Evolutionary conservation across 2,113 vertebrate species (phyloP), one percentile per base, ranked within the genome.

Genomic region (Brachypteracias leptosomus): DNA sequence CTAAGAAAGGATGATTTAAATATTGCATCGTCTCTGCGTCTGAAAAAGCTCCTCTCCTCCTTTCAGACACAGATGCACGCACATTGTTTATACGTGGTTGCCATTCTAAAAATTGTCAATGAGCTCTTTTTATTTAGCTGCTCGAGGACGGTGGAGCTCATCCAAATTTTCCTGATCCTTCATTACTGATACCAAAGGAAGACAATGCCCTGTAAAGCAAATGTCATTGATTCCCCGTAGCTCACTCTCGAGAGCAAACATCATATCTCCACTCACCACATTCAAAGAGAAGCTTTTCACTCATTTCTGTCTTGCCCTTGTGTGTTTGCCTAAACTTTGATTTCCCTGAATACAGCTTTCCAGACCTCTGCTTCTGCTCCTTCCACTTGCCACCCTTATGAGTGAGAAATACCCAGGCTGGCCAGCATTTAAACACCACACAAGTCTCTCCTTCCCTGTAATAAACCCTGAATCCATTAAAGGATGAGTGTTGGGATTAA

Each of bases 401-500:
- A 62, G 70, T 71, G 35, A 89, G 86, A 95, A 97, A 97, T 31
- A 95, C 25, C 75, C 90, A 89, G 85, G 85, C 51, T 88, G 90
- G 89, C 80, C 84, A 93, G 47, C 62, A 49, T 80, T 96, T 92
- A 95, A n/a, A 79, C 68, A 87, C 47, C 52, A 83, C 51, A 74
- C 44, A 47, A 87, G 73, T 65, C 57, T 63, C 61, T 36, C 85
- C 68, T 93, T 89, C 87, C 55, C 58, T 65, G 29, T 79, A 97
- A 97, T 70, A 63, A 96, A 94, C 85, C 96, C 54, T 42, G 70
- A 95, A 95, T 96, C 95, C 87, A 94, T 93, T 96, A 97, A 75
- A 97, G 38, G 70, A 80, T 75, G 89, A 91, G 52, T 33, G 44
- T 36, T 91, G 73, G 85, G 90, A 96, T 92, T 88, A 91, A 97